phyloP scores from a whole-genome alignment of 2,888 invertebrate species.

The Nomada ferruginata region DNA sequence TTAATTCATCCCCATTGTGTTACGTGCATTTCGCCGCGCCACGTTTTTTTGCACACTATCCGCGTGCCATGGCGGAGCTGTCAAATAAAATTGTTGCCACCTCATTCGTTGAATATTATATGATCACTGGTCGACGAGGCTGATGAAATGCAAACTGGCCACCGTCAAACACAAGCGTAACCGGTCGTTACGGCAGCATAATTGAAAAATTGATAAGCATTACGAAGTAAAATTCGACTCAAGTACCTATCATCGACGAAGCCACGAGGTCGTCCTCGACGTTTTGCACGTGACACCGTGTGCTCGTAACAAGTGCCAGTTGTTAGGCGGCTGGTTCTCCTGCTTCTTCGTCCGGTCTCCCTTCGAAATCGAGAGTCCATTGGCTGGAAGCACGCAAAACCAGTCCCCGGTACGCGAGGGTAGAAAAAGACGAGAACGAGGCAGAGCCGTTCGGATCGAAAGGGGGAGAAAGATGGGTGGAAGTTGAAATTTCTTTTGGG shows the following conservation, averaged over 20 bases:
- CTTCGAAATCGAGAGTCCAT: conserved; percentile 74
- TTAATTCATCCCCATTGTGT: no score
- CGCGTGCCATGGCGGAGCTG: no score
- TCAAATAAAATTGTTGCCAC: no score
- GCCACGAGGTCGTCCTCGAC: conserved; percentile 52
- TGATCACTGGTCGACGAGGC: no score
- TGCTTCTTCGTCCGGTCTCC: conserved; percentile 52
- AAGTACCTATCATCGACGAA: conserved; percentile 31
- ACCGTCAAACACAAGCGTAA: no score
- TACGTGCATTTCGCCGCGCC: no score
- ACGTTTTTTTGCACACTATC: no score
- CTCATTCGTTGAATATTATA: no score
- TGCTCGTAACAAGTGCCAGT: conserved; percentile 68
- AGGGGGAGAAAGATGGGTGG: conserved; percentile 41
- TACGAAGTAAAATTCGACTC: background rate
- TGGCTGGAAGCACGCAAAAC: conserved; percentile 67
- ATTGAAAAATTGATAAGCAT: no score
- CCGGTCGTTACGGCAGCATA: no score
- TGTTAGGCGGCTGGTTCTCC: conserved; percentile 63
- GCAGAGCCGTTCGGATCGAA: conserved; percentile 20
- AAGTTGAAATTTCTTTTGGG: conserved; percentile 47
- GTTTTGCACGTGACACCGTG: conserved; percentile 65
- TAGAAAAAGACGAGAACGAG: conserved; percentile 54
- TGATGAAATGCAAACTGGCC: no score
- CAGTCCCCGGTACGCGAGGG: conserved; percentile 57